Evolutionary conservation across 2,888 invertebrate genomes (phyloP).

Genomic region (Formica aserva): DNA sequence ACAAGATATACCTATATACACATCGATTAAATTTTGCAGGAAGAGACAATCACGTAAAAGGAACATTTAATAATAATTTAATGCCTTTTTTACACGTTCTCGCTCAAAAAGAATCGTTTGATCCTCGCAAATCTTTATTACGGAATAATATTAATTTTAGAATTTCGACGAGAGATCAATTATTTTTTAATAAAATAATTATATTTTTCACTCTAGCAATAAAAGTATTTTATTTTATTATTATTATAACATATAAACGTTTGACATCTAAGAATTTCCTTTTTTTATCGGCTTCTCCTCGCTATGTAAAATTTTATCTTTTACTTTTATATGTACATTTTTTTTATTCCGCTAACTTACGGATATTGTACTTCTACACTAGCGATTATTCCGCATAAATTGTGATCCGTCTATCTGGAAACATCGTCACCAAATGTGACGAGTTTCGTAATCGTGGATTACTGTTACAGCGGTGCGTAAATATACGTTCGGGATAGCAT

Average conservation of each 20-base stretch:
- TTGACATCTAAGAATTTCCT: background rate
- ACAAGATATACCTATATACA: background rate
- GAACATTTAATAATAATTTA: background rate
- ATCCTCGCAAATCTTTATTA: background rate
- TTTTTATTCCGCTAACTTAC: background rate
- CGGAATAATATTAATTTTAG: background rate
- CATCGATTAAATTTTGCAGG: background rate
- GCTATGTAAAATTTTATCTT: background rate
- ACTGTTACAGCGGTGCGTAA: conserved; percentile 54
- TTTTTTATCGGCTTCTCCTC: background rate
- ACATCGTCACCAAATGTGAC: background rate
- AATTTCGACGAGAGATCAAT: background rate
- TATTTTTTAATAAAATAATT: background rate
- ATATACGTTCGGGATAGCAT: conserved; percentile 58
- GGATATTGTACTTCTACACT: background rate
- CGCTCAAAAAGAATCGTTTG: background rate
- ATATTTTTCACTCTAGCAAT: background rate
- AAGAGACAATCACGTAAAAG: conserved; percentile 1
- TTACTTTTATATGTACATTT: background rate
- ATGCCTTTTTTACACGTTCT: background rate
- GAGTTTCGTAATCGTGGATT: conserved; percentile 52
- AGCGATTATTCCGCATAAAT: background rate
- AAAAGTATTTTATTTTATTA: background rate
- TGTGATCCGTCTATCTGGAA: background rate
- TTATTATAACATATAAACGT: background rate